These are phyloP conservation scores for Magallana gigas DNA, from an alignment of 1,140 invertebrate genomes.

Conservation along the genomic window DNA sequence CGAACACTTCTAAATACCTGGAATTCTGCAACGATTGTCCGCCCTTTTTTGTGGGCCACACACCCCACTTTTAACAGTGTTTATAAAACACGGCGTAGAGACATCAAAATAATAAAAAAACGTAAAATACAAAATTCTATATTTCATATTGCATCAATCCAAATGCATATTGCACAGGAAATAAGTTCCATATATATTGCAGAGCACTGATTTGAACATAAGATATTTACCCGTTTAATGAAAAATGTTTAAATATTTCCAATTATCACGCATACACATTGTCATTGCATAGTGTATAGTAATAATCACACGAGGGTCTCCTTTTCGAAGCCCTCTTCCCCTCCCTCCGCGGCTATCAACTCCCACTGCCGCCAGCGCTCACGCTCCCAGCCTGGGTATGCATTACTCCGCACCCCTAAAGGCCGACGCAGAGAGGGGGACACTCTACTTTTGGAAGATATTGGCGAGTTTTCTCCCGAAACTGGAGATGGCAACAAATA, in stretches of 20 bases:
- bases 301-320: slow-evolving; percentile 58
- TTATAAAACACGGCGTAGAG: slow-evolving; percentile 2
- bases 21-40: background rate
- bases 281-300: background rate
- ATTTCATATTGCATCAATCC: slow-evolving; percentile 27
- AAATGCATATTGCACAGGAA: slow-evolving; percentile 37
- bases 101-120: slow-evolving; percentile 28
- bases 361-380: slow-evolving; percentile 63
- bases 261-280: slow-evolving; percentile 15
- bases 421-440: slow-evolving; percentile 56
- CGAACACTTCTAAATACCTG: background rate
- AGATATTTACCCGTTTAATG: slow-evolving; percentile 34
- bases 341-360: slow-evolving; percentile 54
- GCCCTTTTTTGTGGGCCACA: background rate
- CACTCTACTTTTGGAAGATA: slow-evolving; percentile 17
- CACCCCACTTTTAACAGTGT: background rate
- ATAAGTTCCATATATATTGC: slow-evolving; percentile 33
- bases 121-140: slow-evolving; percentile 7
- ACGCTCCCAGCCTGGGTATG: slow-evolving; percentile 58
- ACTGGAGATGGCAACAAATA: slow-evolving; percentile 61
- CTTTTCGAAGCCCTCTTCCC: slow-evolving; percentile 70
- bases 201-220: slow-evolving; percentile 37
- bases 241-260: slow-evolving; percentile 26
- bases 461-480: slow-evolving; percentile 44
- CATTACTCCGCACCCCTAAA: slow-evolving; percentile 41